Evolutionary conservation across 2,797 vertebrate genomes (phyloP).

Genomic region (Fratercula arctica): DNA sequence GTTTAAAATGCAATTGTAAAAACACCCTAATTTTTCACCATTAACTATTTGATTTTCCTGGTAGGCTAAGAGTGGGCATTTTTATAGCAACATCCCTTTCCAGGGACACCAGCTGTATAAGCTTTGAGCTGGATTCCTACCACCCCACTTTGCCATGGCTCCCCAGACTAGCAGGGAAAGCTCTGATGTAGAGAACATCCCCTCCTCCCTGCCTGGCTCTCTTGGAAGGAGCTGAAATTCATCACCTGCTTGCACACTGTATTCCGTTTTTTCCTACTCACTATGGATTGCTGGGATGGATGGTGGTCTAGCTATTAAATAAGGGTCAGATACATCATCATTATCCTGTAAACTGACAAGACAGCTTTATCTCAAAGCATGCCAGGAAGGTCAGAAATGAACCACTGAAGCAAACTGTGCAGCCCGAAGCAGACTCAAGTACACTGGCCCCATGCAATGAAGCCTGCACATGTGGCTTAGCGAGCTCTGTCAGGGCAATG

Average conservation of each 20-base stretch:
- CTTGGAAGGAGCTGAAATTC: not conserved
- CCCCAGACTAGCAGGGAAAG: not conserved
- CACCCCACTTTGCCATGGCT: not conserved
- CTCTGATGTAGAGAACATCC: not conserved
- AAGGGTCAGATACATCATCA: not conserved
- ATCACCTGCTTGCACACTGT: not conserved
- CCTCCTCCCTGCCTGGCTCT: not conserved
- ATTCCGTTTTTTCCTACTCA: not conserved
- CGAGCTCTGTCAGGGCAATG: not conserved
- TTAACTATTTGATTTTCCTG: constrained; percentile 27
- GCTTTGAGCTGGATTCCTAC: not conserved
- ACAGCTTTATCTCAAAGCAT: not conserved
- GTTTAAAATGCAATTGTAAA: constrained; percentile 26
- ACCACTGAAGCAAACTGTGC: not conserved
- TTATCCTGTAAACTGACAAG: not conserved
- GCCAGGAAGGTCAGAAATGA: not conserved
- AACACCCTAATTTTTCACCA: constrained; percentile 9
- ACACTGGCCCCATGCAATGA: not conserved
- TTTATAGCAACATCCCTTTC: not conserved
- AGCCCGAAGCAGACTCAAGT: not conserved
- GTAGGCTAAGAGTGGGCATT: not conserved
- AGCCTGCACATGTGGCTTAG: not conserved
- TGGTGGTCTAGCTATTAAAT: not conserved
- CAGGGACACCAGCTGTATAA: not conserved
- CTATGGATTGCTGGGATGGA: not conserved